phyloP scores from a whole-genome alignment of 1,140 invertebrate species.

The Drosophila tani region DNA sequence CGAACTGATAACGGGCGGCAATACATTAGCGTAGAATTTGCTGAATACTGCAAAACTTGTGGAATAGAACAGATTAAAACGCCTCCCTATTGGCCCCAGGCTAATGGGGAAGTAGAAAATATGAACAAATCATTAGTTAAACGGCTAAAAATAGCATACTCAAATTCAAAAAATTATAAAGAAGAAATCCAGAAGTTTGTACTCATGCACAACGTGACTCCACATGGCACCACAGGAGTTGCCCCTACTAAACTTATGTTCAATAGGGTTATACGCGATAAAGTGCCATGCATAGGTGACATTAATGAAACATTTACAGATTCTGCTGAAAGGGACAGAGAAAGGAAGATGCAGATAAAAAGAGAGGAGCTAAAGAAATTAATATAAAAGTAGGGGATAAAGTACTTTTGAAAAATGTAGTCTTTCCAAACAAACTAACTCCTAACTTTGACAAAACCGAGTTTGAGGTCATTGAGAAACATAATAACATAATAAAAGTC shows the following conservation, averaged over 20 bases:
- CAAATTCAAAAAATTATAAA: constrained; percentile 11
- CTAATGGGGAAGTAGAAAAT: constrained; percentile 67
- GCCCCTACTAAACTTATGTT: constrained; percentile 41
- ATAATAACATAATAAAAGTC: constrained; percentile 8
- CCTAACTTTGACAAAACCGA: constrained; percentile 1
- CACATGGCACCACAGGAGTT: constrained; percentile 29
- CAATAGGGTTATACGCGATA: constrained; percentile 25
- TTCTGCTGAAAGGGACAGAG: constrained; percentile 2
- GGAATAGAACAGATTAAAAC: constrained; percentile 29
- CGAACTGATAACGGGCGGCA: constrained; percentile 37
- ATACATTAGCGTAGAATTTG: constrained; percentile 22
- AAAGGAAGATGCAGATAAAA: constrained; percentile 8
- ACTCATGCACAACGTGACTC: constrained; percentile 28
- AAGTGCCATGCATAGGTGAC: constrained; percentile 31
- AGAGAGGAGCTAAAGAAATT: constrained; percentile 15
- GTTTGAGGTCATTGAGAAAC: constrained; percentile 7
- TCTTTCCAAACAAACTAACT: constrained; percentile 6
- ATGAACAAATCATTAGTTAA: constrained; percentile 30
- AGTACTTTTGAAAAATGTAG: constrained; percentile 13
- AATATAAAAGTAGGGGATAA: constrained; percentile 10
- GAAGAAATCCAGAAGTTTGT: constrained; percentile 40
- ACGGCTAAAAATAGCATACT: constrained; percentile 18
- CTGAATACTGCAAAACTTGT: constrained; percentile 40
- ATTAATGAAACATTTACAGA: constrained; percentile 11
- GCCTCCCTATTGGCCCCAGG: constrained; percentile 64